Conservation (phyloP, 2,797 vertebrate genomes). For the Pitangus sulphuratus region DNA sequence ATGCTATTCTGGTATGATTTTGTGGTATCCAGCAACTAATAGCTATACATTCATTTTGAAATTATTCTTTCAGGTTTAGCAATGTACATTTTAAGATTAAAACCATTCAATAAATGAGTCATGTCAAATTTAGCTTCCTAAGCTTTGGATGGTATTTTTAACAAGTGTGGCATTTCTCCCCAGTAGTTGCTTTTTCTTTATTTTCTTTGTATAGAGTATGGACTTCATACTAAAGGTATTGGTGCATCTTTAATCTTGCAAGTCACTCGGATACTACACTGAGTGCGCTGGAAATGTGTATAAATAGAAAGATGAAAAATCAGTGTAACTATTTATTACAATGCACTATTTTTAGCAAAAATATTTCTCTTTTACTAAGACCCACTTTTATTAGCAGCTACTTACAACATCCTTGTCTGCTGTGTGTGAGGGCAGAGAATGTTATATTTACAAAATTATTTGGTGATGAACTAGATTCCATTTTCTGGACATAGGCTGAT, state of each 20-base stretch:
- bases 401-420: neutral
- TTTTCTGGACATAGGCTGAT: neutral
- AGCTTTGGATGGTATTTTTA: neutral
- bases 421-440: neutral
- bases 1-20: neutral
- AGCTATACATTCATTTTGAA: constrained; percentile 18
- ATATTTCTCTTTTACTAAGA: neutral
- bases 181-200: neutral
- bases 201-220: constrained; percentile 7
- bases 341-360: neutral
- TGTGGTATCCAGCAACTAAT: constrained; percentile 7
- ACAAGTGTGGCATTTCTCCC: neutral
- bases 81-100: neutral
- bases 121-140: neutral
- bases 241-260: neutral
- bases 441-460: constrained; percentile 7
- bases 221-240: neutral
- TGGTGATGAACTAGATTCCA: neutral
- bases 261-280: neutral
- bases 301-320: constrained; percentile 6
- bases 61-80: constrained; percentile 18
- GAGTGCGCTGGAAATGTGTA: neutral
- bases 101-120: neutral
- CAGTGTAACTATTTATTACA: neutral
- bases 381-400: neutral